phyloP scores from a whole-genome alignment of 1,140 invertebrate genomes.

The Ceratina japonica region DNA sequence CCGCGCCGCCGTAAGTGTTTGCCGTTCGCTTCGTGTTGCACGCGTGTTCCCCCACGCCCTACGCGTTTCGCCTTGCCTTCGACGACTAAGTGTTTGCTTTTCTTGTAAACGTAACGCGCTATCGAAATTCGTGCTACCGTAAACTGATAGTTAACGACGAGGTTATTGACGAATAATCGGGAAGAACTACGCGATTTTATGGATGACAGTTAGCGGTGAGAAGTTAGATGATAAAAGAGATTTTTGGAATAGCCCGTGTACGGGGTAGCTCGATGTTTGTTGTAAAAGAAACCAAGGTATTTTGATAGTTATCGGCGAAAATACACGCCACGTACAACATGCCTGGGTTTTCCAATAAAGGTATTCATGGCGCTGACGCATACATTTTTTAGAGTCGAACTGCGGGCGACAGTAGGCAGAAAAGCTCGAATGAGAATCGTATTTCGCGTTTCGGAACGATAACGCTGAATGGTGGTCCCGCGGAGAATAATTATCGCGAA shows the following conservation, averaged over 20 bases:
- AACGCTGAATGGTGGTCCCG: neutral
- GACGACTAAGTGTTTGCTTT: conserved; percentile 57
- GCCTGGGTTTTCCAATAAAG: neutral
- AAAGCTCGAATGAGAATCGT: neutral
- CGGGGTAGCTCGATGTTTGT: too few species aligned
- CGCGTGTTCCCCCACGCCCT: neutral
- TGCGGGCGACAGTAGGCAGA: neutral
- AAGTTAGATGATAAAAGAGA: too few species aligned
- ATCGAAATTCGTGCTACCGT: neutral
- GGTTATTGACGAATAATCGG: neutral
- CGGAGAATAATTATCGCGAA: neutral
- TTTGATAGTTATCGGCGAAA: too few species aligned
- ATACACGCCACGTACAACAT: neutral
- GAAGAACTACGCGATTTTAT: neutral
- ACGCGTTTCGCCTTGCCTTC: conserved; percentile 10
- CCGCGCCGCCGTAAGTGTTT: conserved; percentile 19
- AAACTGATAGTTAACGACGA: neutral
- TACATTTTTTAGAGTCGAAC: neutral
- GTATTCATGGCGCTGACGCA: neutral
- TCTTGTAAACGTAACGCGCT: conserved; percentile 25
- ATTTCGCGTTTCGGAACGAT: neutral
- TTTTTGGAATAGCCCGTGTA: too few species aligned
- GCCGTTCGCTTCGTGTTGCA: conserved; percentile 45
- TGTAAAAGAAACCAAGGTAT: too few species aligned
- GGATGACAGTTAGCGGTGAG: too few species aligned